A percentile compares a stretch with the other conserved stretches of the same genome.
Evolutionary conservation across 2,797 vertebrate species (phyloP).

Genomic region (Miichthys miiuy): DNA sequence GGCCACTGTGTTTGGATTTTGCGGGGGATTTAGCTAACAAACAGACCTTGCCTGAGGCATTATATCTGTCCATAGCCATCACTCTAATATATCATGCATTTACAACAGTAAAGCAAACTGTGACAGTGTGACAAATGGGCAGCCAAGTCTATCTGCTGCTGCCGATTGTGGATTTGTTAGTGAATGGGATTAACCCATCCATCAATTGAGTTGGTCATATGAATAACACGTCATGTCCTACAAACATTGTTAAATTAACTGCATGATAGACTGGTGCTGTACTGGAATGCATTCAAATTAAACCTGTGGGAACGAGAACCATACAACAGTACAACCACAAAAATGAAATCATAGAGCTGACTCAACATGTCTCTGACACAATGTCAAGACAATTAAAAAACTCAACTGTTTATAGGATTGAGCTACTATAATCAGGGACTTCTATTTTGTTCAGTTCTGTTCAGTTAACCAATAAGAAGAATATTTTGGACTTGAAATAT

Average conservation of each 20-base stretch:
- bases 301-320: background rate
- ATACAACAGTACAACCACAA: background rate
- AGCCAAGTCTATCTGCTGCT: background rate
- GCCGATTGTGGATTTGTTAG: conserved; percentile 13
- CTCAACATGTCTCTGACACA: conserved; percentile 3
- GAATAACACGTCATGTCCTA: background rate
- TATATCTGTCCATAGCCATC: conserved; percentile 11
- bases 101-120: conserved; percentile 21
- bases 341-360: background rate
- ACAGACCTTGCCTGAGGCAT: conserved; percentile 12
- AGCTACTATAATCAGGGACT: background rate
- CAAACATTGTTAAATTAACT: conserved; percentile 10
- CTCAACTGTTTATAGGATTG: background rate
- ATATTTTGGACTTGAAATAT: conserved; percentile 14
- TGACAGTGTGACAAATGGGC: conserved; percentile 14
- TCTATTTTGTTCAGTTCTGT: background rate
- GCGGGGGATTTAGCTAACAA: conserved; percentile 8
- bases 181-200: background rate
- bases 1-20: conserved; percentile 26
- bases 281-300: background rate
- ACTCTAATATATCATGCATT: conserved; percentile 17
- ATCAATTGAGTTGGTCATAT: background rate
- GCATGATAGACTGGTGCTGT: background rate
- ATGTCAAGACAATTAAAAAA: background rate
- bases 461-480: conserved; percentile 18